These are phyloP conservation scores for Drosophila setifemur DNA, from an alignment of 1,140 invertebrate genomes.

Conservation along the genomic window DNA sequence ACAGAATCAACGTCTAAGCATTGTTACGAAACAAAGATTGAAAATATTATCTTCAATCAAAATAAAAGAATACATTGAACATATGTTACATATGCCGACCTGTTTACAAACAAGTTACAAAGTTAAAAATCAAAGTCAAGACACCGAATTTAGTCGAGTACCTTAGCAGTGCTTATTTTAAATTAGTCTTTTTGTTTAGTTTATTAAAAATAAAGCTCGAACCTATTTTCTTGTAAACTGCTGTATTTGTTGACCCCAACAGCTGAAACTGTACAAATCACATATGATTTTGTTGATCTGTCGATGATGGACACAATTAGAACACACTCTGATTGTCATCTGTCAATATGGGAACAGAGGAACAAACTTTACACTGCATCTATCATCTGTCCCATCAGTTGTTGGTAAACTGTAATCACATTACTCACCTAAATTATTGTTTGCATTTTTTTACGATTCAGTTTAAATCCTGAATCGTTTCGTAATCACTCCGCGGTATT, in stretches of 20 bases:
- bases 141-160: too few species aligned
- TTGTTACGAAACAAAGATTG: too few species aligned
- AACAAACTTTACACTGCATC: slow-evolving; percentile 9
- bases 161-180: too few species aligned
- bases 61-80: too few species aligned
- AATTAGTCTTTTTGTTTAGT: too few species aligned
- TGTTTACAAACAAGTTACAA: too few species aligned
- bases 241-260: slow-evolving; percentile 4
- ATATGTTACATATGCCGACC: too few species aligned
- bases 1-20: too few species aligned
- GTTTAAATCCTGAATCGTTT: slow-evolving; percentile 35
- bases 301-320: slow-evolving; percentile 67
- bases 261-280: slow-evolving; percentile 56
- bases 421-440: slow-evolving; percentile 49
- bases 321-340: slow-evolving; percentile 24
- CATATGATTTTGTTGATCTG: slow-evolving; percentile 51
- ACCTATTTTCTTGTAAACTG: background rate
- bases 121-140: too few species aligned
- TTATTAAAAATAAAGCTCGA: too few species aligned
- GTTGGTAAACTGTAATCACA: background rate
- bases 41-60: too few species aligned
- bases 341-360: slow-evolving; percentile 21
- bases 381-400: slow-evolving; percentile 13
- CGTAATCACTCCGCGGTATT: slow-evolving; percentile 56
- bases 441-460: slow-evolving; percentile 8